These are phyloP conservation scores for Dendrolimus houi DNA, from an alignment of 2,888 invertebrate species.

Conservation along the genomic window DNA sequence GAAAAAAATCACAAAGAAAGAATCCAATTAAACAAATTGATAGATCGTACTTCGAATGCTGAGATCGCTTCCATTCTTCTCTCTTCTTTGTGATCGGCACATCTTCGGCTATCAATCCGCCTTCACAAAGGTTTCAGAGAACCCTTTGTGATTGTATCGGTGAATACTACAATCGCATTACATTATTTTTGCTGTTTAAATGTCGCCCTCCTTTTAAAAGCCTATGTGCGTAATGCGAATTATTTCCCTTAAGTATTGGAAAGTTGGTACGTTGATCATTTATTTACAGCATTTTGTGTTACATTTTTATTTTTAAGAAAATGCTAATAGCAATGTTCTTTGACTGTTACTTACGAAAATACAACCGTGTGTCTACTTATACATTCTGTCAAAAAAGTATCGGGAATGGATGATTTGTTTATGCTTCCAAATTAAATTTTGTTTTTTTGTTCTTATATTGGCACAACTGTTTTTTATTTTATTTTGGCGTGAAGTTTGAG, in stretches of 20 bases:
- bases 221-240: not conserved
- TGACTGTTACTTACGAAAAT: too few relatives aligned
- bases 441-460: too few relatives aligned
- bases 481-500: too few relatives aligned
- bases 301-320: not conserved
- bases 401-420: too few relatives aligned
- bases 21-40: conserved; percentile 72
- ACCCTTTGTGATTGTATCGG: conserved; percentile 44
- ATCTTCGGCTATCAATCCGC: conserved; percentile 47
- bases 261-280: not conserved
- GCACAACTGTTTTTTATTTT: too few relatives aligned
- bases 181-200: conserved; percentile 17
- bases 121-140: conserved; percentile 39
- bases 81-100: conserved; percentile 55
- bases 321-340: too few relatives aligned
- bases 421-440: too few relatives aligned
- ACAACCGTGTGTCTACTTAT: too few relatives aligned
- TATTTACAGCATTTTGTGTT: not conserved
- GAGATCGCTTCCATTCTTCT: conserved; percentile 23
- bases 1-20: conserved; percentile 54
- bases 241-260: not conserved
- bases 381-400: too few relatives aligned
- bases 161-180: conserved; percentile 17
- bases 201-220: conserved; percentile 2
- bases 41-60: conserved; percentile 43